A percentile compares a stretch with the other conserved stretches of the same genome.
These are phyloP conservation scores for Coluber constrictor DNA, from an alignment of 2,797 vertebrate species.

Conservation along the genomic window DNA sequence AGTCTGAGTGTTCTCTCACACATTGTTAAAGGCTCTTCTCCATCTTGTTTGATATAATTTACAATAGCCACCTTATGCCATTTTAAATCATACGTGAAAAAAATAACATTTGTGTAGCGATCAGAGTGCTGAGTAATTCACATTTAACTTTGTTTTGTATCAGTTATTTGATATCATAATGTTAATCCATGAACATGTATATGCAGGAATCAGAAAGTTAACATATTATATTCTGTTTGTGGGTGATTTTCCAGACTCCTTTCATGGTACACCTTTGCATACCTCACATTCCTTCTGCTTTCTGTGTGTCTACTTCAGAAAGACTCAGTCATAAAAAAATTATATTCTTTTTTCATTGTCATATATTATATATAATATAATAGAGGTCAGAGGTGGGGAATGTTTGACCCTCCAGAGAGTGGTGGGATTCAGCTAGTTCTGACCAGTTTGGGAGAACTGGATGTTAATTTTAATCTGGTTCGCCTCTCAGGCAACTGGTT, in stretches of 20 bases:
- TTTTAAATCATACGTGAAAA: neutral
- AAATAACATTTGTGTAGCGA: neutral
- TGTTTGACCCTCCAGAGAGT: neutral
- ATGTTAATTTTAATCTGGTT: too few species aligned
- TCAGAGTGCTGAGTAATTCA: neutral
- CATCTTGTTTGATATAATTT: neutral
- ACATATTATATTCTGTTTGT: neutral
- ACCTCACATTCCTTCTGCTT: neutral
- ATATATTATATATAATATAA: neutral
- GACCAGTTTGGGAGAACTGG: too few species aligned
- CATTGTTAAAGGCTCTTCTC: neutral
- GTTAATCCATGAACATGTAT: neutral
- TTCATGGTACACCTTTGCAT: neutral
- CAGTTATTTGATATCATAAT: neutral
- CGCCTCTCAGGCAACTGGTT: too few species aligned
- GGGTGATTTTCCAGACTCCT: neutral
- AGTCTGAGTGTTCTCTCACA: neutral
- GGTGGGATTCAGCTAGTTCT: too few species aligned
- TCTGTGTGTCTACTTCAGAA: neutral
- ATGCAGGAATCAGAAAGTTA: neutral
- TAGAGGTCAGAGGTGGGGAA: neutral
- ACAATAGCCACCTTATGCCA: neutral
- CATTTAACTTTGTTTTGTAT: neutral
- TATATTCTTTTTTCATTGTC: neutral
- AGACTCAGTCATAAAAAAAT: neutral